phyloP scores from a whole-genome alignment of 2,888 invertebrate species.

The Eupithecia pulchellata region DNA sequence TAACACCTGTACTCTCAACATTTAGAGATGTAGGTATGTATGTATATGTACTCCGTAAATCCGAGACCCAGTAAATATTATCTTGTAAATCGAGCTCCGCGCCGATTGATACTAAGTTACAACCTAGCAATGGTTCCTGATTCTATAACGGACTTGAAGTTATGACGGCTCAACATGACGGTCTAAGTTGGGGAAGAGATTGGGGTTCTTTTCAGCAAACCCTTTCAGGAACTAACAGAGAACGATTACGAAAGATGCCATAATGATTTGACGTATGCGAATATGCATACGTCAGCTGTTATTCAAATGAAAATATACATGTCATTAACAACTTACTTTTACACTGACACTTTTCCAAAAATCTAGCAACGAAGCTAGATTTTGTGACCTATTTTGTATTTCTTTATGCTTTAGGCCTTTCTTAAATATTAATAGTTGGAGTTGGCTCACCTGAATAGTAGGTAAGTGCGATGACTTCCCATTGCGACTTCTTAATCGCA shows the following conservation, averaged over 20 bases:
- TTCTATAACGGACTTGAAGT: constrained; percentile 31
- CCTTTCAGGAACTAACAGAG: background rate
- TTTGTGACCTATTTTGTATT: too few relatives aligned
- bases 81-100: constrained; percentile 25
- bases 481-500: too few relatives aligned
- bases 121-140: constrained; percentile 16
- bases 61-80: constrained; percentile 1
- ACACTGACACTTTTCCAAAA: too few relatives aligned
- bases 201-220: background rate
- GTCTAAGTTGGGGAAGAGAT: constrained; percentile 15
- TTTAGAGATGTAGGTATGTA: background rate
- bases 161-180: constrained; percentile 33
- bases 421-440: too few relatives aligned
- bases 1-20: background rate
- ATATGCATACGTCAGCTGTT: too few relatives aligned
- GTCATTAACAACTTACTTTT: too few relatives aligned
- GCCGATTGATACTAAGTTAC: constrained; percentile 26
- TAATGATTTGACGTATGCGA: too few relatives aligned
- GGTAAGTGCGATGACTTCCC: too few relatives aligned
- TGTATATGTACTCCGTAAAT: background rate
- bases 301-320: too few relatives aligned
- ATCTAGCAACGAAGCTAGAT: too few relatives aligned
- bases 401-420: too few relatives aligned
- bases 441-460: too few relatives aligned
- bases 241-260: background rate